Percentiles rank a stretch among this genome's conserved stretches.
Evolutionary conservation across 2,797 vertebrate species (phyloP).

Genomic region (Cyclopterus lumpus): DNA sequence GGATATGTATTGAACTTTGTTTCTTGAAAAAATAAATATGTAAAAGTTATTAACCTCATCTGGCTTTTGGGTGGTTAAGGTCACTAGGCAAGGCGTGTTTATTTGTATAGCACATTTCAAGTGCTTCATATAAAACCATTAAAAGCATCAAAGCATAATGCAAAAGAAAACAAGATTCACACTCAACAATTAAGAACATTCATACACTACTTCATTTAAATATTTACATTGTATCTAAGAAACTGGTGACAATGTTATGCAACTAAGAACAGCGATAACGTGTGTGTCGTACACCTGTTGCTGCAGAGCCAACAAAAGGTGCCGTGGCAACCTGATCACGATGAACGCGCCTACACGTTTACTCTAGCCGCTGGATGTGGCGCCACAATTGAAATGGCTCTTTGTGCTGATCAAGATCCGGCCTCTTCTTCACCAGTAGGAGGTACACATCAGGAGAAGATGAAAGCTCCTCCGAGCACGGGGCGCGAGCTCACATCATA

Average conservation of each 20-base stretch:
- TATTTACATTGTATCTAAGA: not conserved
- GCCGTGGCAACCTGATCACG: constrained; percentile 5
- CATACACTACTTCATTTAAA: not conserved
- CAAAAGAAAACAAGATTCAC: too few species aligned
- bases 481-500: constrained; percentile 45
- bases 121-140: too few species aligned
- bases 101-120: too few species aligned
- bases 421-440: constrained; percentile 50
- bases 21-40: constrained; percentile 1
- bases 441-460: constrained; percentile 57
- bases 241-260: not conserved
- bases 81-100: not conserved
- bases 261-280: constrained; percentile 1
- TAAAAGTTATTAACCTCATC: constrained; percentile 14
- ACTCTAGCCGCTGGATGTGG: constrained; percentile 1
- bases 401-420: constrained; percentile 63
- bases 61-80: constrained; percentile 1
- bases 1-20: constrained; percentile 32
- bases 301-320: not conserved
- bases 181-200: too few species aligned
- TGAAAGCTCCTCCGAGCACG: constrained; percentile 62
- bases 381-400: constrained; percentile 35
- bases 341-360: not conserved
- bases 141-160: too few species aligned
- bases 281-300: not conserved